Conservation (phyloP, 1,140 invertebrate genomes). For the Drosophila bocqueti region DNA sequence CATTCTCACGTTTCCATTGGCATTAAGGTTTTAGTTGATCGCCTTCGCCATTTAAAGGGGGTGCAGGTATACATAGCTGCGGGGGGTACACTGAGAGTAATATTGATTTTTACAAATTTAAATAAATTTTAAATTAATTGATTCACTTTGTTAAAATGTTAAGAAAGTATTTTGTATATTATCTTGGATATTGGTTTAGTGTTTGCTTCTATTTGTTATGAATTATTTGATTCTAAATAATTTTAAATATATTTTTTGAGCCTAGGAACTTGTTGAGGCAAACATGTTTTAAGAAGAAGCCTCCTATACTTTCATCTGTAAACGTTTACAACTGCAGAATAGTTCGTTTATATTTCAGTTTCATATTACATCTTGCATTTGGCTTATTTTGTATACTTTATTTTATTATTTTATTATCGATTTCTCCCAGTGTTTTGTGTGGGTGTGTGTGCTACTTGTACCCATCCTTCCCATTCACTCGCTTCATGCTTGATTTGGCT, state of each 20-base stretch:
- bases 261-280: no score
- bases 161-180: neutral
- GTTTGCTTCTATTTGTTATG: no score
- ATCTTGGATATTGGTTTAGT: no score
- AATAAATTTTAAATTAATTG: neutral
- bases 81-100: neutral
- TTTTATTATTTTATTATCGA: no score
- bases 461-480: conserved; percentile 22
- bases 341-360: no score
- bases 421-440: conserved; percentile 9
- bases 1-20: conserved; percentile 83
- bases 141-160: neutral
- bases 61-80: neutral
- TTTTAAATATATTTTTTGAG: no score
- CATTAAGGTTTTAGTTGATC: conserved; percentile 76
- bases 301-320: no score
- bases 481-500: conserved; percentile 71
- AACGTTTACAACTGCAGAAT: no score
- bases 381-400: no score
- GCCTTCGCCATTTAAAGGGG: conserved; percentile 35
- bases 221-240: no score
- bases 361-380: no score
- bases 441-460: conserved; percentile 21
- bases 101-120: neutral
- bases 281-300: no score